A percentile compares a stretch with the other conserved stretches of the same genome.
Evolutionary conservation across 30 jellyfish, hydroid and myxozoan species (phyloP).

Genomic region (Euphysa ruthae): DNA sequence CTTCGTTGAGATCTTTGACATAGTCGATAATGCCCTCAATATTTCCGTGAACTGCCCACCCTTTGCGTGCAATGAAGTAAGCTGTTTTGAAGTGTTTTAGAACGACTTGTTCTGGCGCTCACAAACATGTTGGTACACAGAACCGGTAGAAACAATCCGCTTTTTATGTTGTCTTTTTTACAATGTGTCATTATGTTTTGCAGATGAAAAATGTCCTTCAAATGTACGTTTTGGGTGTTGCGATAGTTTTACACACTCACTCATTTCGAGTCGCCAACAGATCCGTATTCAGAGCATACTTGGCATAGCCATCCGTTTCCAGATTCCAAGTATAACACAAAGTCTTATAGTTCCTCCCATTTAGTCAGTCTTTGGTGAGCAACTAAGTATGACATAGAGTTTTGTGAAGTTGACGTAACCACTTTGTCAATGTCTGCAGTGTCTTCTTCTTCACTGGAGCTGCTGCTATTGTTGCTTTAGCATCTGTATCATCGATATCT

Average conservation of each 20-base stretch:
- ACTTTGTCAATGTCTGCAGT: neutral
- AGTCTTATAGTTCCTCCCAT: neutral
- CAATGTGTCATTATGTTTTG: neutral
- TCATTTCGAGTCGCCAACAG: conserved; percentile 5
- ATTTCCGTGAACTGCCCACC: conserved; percentile 1
- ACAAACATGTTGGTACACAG: neutral
- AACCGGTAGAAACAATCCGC: neutral
- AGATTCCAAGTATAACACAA: conserved; percentile 8
- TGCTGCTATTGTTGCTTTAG: no score
- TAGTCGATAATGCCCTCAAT: neutral
- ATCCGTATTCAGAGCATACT: conserved; percentile 13
- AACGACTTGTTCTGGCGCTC: neutral
- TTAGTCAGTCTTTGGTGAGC: conserved; percentile 7
- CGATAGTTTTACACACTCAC: neutral
- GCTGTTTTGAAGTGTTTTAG: neutral
- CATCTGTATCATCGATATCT: no score
- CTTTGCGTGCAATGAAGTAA: neutral
- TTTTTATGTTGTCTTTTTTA: neutral
- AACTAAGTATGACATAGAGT: conserved; percentile 7
- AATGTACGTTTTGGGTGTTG: conserved; percentile 2
- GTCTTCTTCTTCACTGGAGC: neutral
- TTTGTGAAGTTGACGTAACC: neutral
- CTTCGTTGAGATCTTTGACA: conserved; percentile 4
- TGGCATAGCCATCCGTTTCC: conserved; percentile 23
- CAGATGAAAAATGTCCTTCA: neutral